Conservation (phyloP, 2,888 invertebrate genomes). For the Sarcophaga subvicina region DNA sequence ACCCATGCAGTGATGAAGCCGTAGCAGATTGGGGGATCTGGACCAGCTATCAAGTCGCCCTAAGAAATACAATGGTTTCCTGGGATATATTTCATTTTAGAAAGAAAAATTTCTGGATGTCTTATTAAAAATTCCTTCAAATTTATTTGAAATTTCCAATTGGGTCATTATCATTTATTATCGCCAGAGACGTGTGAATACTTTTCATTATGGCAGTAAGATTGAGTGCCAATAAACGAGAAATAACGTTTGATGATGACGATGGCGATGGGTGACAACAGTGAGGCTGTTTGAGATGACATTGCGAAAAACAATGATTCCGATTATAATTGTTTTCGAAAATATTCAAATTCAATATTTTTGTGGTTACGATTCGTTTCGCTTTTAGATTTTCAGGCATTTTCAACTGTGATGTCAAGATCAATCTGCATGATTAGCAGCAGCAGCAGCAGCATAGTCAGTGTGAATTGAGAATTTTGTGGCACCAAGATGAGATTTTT, state of each 20-base stretch:
- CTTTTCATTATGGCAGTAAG: slow-evolving; percentile 14
- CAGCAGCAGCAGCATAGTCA: background rate
- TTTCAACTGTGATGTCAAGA: slow-evolving; percentile 21
- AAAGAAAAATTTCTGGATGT: background rate
- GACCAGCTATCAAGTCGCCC: no score
- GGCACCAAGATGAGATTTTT: slow-evolving; percentile 27
- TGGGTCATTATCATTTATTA: background rate
- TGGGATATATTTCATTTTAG: background rate
- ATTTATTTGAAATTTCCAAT: slow-evolving; percentile 2
- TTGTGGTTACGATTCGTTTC: slow-evolving; percentile 5
- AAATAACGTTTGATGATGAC: slow-evolving; percentile 23
- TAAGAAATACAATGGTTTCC: background rate
- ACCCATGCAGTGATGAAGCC: no score
- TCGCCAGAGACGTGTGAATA: slow-evolving; percentile 47
- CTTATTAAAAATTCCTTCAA: background rate
- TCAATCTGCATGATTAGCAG: slow-evolving; percentile 35
- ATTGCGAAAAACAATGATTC: slow-evolving; percentile 22
- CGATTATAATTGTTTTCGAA: slow-evolving; percentile 51
- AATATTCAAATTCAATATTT: slow-evolving; percentile 60
- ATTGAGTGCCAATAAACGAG: slow-evolving; percentile 23
- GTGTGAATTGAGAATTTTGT: slow-evolving; percentile 52
- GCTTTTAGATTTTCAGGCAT: background rate
- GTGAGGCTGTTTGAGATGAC: background rate
- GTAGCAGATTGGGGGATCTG: no score
- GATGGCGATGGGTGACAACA: slow-evolving; percentile 10